These are phyloP conservation scores for Cassiopea xamachana DNA, from an alignment of 30 jellyfish, hydroid and myxozoan species.

Conservation along the genomic window DNA sequence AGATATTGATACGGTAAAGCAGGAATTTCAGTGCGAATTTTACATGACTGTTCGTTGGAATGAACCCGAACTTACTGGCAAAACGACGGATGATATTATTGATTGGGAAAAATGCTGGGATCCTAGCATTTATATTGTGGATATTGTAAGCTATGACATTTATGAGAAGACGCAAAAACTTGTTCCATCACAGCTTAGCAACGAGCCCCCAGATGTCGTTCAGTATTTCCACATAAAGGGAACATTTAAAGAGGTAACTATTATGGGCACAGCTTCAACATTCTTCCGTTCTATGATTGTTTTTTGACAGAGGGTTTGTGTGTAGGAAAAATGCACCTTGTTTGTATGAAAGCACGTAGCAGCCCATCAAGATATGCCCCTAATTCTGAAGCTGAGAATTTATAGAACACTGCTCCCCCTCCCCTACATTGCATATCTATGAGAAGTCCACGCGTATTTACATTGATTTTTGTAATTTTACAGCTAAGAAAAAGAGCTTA, in stretches of 20 bases:
- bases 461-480: too few species aligned
- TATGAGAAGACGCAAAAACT: constrained; percentile 17
- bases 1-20: constrained; percentile 58
- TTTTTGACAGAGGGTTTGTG: too few species aligned
- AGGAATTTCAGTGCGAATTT: constrained; percentile 58
- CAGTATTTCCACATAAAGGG: constrained; percentile 61
- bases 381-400: too few species aligned
- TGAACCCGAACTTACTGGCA: constrained; percentile 31
- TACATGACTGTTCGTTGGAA: constrained; percentile 42
- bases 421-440: too few species aligned
- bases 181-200: background rate
- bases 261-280: background rate
- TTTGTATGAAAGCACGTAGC: too few species aligned
- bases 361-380: too few species aligned
- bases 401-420: too few species aligned
- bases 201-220: constrained; percentile 17
- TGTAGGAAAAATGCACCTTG: too few species aligned
- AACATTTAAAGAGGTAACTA: constrained; percentile 35
- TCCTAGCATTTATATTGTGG: constrained; percentile 42
- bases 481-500: too few species aligned
- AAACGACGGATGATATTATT: background rate
- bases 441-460: too few species aligned
- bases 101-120: constrained; percentile 54
- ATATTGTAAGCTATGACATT: constrained; percentile 9
- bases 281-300: background rate